These are phyloP conservation scores for Triplophysa dalaica DNA, from an alignment of 2,113 vertebrate species.

Conservation along the genomic window DNA sequence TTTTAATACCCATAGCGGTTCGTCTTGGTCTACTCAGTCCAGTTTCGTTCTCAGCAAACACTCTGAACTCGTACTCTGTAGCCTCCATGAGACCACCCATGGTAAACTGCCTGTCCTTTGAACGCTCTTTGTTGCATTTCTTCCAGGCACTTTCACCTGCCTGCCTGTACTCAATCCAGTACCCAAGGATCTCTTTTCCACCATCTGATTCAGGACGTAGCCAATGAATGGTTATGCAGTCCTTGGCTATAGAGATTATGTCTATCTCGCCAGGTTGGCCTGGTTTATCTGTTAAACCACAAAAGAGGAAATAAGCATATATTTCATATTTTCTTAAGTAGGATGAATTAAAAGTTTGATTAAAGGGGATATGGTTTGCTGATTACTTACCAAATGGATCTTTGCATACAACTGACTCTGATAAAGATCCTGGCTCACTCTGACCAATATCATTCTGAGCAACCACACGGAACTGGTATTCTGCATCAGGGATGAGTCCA, in stretches of 20 bases:
- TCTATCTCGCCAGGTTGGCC: constrained; percentile 98
- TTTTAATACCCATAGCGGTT: constrained; percentile 94
- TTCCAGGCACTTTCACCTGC: constrained; percentile 96
- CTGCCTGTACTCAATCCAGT: constrained; percentile 95
- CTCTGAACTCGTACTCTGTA: constrained; percentile 95
- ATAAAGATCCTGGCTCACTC: constrained; percentile 88
- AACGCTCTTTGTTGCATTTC: constrained; percentile 92
- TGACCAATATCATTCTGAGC: constrained; percentile 95
- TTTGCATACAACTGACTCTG: constrained; percentile 92
- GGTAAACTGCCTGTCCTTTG: constrained; percentile 94
- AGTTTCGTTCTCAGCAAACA: constrained; percentile 93
- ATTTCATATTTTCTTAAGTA: neutral
- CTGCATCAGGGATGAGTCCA: constrained; percentile 93
- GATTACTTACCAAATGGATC: constrained; percentile 93
- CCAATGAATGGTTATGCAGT: constrained; percentile 95
- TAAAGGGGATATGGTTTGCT: neutral
- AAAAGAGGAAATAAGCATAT: constrained; percentile 28
- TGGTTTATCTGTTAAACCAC: constrained; percentile 84
- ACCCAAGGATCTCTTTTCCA: constrained; percentile 95
- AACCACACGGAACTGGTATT: constrained; percentile 94
- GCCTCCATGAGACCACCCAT: constrained; percentile 94
- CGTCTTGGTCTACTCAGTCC: constrained; percentile 92
- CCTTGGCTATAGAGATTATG: constrained; percentile 90
- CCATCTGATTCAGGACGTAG: constrained; percentile 92
- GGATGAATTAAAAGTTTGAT: neutral